Base-by-base conservation (phyloP, 2,888 invertebrate genomes). In the Halictus quadricinctus region DNA sequence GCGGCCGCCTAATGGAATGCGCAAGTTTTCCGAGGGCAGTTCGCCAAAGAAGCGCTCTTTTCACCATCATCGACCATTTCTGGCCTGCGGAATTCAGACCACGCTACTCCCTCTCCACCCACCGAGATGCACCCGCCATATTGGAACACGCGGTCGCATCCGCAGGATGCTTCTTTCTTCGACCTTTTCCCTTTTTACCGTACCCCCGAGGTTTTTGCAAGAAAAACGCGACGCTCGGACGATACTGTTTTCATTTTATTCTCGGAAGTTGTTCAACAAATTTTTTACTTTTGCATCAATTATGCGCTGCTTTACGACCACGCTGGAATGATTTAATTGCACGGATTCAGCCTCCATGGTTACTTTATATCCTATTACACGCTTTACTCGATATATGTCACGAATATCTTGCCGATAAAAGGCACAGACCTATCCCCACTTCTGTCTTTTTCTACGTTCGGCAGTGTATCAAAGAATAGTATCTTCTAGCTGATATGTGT, bases 81-180 rank as follows among this genome's bases (percentile, higher is more conserved):
- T 88, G 88, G 88, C 66, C n/a, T 80, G 78, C 69, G 86, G 88
- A 81, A 88, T 81, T 85, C 83, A 83, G 75, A 83, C 64, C 81
- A 60, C n/a, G 48, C 73, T 29, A n/a, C 48, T 72, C 66, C 13
- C 72, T 7, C 58, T 7, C 74, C 81, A 15, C 18, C 58, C 72
- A 15, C n/a, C 48, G 66, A 29, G 70, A 13, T 41, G 15, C 75
- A 10, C 25, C 13, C n/a, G 21, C 29, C 60, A 50, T n/a, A 18
- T n/a, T n/a, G 43, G 21, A 41, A 43, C 70, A 48, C 15, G 25
- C 54, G 13, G 50, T 54, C 29, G 21, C 36, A 21, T 74, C 58
- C 79, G 66, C 50, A 60, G 74, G 41, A 6, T 29, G 8, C 13
- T 46, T 8, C 15, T 70, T 70, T 29, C 50, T n/a, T 29, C 18